Conservation (phyloP, 2,888 invertebrate genomes). For the Clusia tigrina region DNA sequence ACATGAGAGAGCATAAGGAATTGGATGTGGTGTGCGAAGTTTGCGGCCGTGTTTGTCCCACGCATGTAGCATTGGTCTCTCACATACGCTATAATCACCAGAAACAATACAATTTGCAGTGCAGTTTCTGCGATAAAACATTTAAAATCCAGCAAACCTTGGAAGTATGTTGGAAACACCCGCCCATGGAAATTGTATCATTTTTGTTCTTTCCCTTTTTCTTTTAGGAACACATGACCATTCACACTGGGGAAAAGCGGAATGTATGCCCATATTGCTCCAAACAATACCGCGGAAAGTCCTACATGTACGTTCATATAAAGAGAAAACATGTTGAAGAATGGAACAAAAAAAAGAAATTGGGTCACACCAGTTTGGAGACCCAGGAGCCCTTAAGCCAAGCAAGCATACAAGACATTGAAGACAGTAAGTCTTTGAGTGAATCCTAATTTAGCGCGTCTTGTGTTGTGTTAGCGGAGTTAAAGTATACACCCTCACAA, state of each 20-base stretch:
- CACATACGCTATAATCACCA: constrained; percentile 51
- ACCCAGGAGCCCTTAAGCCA: no score
- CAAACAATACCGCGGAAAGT: constrained; percentile 48
- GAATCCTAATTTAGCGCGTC: no score
- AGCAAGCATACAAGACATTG: no score
- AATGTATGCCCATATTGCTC: constrained; percentile 47
- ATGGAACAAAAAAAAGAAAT: constrained; percentile 49
- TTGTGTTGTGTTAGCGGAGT: no score
- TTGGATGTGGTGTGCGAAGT: constrained; percentile 44
- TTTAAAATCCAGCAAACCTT: constrained; percentile 43
- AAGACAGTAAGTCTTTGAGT: no score
- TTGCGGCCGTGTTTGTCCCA: constrained; percentile 46
- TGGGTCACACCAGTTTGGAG: no score
- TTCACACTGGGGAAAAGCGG: constrained; percentile 47
- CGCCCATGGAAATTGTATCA: background rate
- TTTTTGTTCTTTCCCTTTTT: background rate
- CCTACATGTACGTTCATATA: constrained; percentile 49
- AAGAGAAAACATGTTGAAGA: constrained; percentile 46
- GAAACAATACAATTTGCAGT: constrained; percentile 39
- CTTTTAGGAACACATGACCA: constrained; percentile 45
- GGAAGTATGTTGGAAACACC: constrained; percentile 35
- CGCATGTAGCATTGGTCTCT: constrained; percentile 44
- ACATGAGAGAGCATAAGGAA: constrained; percentile 45
- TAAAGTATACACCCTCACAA: no score
- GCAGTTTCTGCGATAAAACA: constrained; percentile 46